phyloP scores from a whole-genome alignment of 2,797 vertebrate species.

The Onychomys leucogaster region DNA sequence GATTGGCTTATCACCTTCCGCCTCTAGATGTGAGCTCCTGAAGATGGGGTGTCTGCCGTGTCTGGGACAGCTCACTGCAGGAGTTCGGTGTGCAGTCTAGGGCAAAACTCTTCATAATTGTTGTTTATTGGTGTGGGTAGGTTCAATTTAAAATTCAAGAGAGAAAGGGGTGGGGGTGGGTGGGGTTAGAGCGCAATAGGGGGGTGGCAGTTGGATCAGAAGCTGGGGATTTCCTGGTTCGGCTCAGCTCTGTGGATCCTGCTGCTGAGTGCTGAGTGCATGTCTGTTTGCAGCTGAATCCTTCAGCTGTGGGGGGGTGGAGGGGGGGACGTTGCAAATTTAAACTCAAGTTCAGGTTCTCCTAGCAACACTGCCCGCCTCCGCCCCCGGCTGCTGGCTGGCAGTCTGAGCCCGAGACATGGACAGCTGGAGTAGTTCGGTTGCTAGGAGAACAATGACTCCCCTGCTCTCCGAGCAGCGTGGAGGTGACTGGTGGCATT shows the following conservation, averaged over 20 bases:
- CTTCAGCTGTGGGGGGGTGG: neutral
- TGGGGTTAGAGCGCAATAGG: rapidly evolving
- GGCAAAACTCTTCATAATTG: neutral
- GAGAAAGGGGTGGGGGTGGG: neutral
- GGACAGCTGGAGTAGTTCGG: neutral
- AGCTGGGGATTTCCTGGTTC: neutral
- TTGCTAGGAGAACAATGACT: constrained; percentile 57
- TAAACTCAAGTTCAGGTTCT: constrained; percentile 54
- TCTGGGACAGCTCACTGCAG: neutral
- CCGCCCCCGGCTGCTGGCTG: neutral
- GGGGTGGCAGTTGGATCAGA: neutral
- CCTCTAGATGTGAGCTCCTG: rapidly evolving
- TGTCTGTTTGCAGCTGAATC: neutral
- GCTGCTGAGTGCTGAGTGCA: too few relatives aligned
- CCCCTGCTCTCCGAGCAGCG: neutral
- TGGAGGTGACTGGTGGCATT: neutral
- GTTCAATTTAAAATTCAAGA: neutral
- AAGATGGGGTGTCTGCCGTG: neutral
- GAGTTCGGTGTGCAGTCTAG: neutral
- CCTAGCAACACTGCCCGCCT: constrained; percentile 45
- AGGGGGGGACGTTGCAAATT: neutral
- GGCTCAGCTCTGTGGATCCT: neutral
- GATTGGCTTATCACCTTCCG: neutral
- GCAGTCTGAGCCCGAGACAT: neutral
- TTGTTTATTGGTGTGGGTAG: neutral